phyloP scores from a whole-genome alignment of 2,797 vertebrate genomes.

The Typhlichthys subterraneus region DNA sequence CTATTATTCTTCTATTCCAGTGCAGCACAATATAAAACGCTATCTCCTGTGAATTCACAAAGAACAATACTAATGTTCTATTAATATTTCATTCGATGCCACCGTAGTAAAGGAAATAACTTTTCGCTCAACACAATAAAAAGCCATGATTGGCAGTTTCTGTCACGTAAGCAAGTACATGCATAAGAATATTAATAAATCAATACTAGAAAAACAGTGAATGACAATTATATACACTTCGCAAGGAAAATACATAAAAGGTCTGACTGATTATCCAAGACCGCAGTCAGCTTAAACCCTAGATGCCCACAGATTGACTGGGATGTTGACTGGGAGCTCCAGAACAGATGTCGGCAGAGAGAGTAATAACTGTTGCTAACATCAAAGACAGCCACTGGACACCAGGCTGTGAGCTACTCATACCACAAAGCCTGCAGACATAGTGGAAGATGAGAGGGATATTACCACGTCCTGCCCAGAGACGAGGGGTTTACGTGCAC shows the following conservation, averaged over 20 bases:
- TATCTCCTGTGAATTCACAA: no score
- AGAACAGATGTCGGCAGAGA: constrained; percentile 13
- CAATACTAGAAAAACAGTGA: no score
- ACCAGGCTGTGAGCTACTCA: constrained; percentile 40
- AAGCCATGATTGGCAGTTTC: no score
- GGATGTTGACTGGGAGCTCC: not conserved
- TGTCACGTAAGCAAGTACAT: no score
- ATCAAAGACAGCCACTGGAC: constrained; percentile 38
- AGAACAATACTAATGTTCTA: no score
- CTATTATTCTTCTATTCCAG: not conserved
- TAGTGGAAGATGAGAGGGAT: constrained; percentile 28
- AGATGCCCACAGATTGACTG: constrained; percentile 5
- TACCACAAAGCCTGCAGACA: constrained; percentile 54
- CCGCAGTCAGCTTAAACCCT: not conserved
- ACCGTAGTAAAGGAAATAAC: no score
- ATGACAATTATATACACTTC: no score
- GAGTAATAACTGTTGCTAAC: constrained; percentile 40
- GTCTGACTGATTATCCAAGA: not conserved
- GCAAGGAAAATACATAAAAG: constrained; percentile 2
- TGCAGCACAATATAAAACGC: not conserved
- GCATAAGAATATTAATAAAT: no score
- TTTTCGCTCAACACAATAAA: no score
- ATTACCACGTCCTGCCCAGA: constrained; percentile 27
- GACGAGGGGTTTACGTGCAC: constrained; percentile 3
- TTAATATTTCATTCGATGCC: no score